Conservation (phyloP, 2,888 invertebrate species). For the Aphodius granarius region DNA sequence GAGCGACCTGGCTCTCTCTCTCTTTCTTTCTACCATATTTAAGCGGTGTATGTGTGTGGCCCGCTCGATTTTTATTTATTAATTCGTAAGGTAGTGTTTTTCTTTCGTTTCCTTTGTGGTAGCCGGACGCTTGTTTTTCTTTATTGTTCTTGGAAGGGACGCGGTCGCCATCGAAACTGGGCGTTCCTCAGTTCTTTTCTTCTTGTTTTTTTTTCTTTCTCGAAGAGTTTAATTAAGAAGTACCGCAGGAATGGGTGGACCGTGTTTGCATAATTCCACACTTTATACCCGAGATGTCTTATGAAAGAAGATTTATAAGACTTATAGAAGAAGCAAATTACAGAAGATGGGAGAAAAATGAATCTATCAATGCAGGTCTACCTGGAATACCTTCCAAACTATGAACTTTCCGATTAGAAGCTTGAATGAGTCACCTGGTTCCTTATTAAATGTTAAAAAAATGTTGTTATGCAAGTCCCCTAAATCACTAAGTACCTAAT, state of each 20-base stretch:
- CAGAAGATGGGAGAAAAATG: too few species aligned
- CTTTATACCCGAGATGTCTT: constrained; percentile 8
- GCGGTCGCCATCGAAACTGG: constrained; percentile 3
- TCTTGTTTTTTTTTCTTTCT: neutral
- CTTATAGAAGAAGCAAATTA: too few species aligned
- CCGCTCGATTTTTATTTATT: constrained; percentile 14
- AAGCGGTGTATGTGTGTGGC: constrained; percentile 33
- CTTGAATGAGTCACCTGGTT: neutral
- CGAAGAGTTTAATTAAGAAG: constrained; percentile 9
- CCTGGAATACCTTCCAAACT: too few species aligned
- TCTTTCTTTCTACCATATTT: too few species aligned
- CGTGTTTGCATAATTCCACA: constrained; percentile 14
- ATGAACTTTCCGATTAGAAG: too few species aligned
- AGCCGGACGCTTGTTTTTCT: constrained; percentile 7
- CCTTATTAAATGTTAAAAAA: neutral
- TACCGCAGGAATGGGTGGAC: constrained; percentile 9
- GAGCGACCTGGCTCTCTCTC: constrained; percentile 16
- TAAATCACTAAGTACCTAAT: neutral
- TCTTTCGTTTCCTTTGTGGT: neutral
- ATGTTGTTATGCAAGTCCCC: neutral
- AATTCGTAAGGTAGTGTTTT: constrained; percentile 14
- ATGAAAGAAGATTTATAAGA: too few species aligned
- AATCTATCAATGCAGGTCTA: too few species aligned
- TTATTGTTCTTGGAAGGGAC: constrained; percentile 9
- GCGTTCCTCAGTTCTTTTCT: neutral